A percentile compares a stretch with the other conserved stretches of the same genome.
phyloP scores from a whole-genome alignment of 2,888 invertebrate species.

The Blera fallax region DNA sequence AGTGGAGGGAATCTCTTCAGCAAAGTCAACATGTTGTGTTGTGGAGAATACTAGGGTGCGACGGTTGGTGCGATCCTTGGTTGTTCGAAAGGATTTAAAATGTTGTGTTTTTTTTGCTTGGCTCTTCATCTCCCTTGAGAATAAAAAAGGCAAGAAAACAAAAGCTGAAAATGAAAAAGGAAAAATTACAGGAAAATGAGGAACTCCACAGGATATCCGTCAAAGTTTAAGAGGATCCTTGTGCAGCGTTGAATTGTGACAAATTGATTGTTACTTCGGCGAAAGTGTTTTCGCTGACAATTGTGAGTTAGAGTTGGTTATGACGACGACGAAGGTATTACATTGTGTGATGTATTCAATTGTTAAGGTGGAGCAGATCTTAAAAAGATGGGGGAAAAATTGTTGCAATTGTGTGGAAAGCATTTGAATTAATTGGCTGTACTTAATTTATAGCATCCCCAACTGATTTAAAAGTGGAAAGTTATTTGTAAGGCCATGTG shows the following conservation, averaged over 20 bases:
- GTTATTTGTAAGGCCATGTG: not conserved
- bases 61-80: not conserved
- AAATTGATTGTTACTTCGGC: conserved; percentile 62
- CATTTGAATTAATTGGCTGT: conserved; percentile 39
- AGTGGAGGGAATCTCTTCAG: conserved; percentile 57
- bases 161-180: not conserved
- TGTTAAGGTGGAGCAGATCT: not conserved
- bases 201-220: conserved; percentile 66
- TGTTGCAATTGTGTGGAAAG: conserved; percentile 38
- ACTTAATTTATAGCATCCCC: not conserved
- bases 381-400: not conserved
- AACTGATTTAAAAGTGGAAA: not conserved
- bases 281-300: conserved; percentile 59
- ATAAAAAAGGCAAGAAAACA: conserved; percentile 36
- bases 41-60: not conserved
- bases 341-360: conserved; percentile 1
- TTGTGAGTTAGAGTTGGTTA: conserved; percentile 31
- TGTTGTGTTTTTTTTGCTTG: conserved; percentile 39
- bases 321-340: not conserved
- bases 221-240: conserved; percentile 64
- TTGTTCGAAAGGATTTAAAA: conserved; percentile 57
- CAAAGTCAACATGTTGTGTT: conserved; percentile 59
- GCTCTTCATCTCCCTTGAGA: conserved; percentile 32
- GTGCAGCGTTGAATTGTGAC: conserved; percentile 60
- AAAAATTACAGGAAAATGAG: conserved; percentile 50